Evolutionary conservation across 2,113 vertebrate species (phyloP).

Genomic region (Pelecanoides urinatrix): DNA sequence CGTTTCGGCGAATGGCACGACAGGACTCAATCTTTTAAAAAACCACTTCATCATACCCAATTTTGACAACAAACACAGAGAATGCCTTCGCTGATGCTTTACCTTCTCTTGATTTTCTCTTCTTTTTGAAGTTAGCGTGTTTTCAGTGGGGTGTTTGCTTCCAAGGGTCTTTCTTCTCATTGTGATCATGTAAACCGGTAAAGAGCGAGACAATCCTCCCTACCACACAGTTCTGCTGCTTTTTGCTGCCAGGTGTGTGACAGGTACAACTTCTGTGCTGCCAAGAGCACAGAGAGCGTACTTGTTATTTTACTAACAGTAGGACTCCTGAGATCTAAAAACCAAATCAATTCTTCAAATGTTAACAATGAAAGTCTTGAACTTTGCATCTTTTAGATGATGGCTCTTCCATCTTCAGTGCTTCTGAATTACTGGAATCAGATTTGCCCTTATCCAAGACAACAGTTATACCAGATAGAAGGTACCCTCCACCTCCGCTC

Average conservation of each 20-base stretch:
- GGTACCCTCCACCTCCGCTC: conserved; percentile 92
- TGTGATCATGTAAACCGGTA: not conserved
- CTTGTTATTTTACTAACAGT: not conserved
- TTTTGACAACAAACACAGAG: not conserved
- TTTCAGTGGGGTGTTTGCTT: not conserved
- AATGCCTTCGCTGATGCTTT: not conserved
- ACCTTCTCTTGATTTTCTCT: not conserved
- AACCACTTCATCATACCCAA: not conserved
- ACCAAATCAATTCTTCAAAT: not conserved
- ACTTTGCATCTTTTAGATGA: conserved; percentile 85
- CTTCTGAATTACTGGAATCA: conserved; percentile 18
- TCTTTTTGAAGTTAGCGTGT: not conserved
- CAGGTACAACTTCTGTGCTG: not conserved
- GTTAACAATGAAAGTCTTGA: conserved; percentile 71
- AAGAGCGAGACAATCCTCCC: not conserved
- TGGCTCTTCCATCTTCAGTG: conserved; percentile 76
- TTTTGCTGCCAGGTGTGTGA: not conserved
- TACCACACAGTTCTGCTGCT: not conserved
- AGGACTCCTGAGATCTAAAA: conserved; percentile 24
- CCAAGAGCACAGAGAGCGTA: not conserved
- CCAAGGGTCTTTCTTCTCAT: not conserved
- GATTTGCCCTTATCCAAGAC: conserved; percentile 63
- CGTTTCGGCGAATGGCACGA: too few species aligned
- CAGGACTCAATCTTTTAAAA: not conserved
- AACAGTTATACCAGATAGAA: conserved; percentile 91